These are phyloP conservation scores for Mormyrops attenuatus DNA, from an alignment of 2,797 vertebrate species.

Conservation along the genomic window DNA sequence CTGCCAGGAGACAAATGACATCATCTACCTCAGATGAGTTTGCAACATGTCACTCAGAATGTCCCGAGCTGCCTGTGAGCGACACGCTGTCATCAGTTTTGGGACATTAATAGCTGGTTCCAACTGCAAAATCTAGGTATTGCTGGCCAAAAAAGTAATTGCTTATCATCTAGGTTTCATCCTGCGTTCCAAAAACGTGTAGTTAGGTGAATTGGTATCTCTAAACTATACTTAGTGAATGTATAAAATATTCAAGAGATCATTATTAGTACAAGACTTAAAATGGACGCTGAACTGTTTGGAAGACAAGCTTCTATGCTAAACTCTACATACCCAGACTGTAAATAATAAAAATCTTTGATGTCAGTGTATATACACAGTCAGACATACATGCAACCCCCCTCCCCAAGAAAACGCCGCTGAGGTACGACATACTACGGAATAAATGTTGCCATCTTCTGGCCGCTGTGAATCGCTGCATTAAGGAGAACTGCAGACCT, in stretches of 20 bases:
- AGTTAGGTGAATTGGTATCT: not conserved
- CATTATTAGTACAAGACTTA: not conserved
- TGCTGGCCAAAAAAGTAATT: not conserved
- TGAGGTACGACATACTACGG: not conserved
- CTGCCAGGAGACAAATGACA: constrained; percentile 1
- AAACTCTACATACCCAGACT: not conserved
- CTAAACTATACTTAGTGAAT: not conserved
- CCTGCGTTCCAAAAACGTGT: not conserved
- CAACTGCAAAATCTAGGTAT: not conserved
- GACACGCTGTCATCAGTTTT: not conserved
- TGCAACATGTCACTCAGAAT: not conserved
- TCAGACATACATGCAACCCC: not conserved
- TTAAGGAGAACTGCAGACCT: not conserved
- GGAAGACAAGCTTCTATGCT: not conserved
- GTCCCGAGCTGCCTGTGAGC: not conserved
- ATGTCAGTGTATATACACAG: not conserved
- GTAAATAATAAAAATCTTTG: not conserved
- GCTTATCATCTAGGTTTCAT: not conserved
- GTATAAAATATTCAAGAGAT: not conserved
- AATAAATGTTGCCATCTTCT: constrained; percentile 4
- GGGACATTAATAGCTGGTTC: not conserved
- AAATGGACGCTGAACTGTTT: not conserved
- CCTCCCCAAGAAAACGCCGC: not conserved
- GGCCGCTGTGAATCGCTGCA: not conserved
- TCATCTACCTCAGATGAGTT: not conserved